Evolutionary conservation across 2,888 invertebrate species (phyloP).

Genomic region (Helobdella robusta): DNA sequence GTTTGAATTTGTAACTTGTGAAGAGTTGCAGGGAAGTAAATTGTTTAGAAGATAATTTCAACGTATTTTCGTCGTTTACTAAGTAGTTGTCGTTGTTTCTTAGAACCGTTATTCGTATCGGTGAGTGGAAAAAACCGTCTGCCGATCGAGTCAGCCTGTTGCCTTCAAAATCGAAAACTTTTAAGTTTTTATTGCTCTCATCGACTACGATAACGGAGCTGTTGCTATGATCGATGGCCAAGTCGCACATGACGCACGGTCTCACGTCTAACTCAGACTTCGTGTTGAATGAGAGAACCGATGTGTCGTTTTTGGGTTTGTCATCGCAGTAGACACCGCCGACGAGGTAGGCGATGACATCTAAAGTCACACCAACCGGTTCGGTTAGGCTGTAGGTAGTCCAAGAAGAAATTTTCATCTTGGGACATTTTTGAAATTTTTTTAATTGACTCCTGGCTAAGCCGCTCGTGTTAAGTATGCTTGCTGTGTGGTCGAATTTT

Average conservation of each 20-base stretch:
- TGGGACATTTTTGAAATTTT: slow-evolving; percentile 29
- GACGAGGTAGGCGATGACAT: neutral
- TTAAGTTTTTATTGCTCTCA: slow-evolving; percentile 33
- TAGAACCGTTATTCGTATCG: slow-evolving; percentile 32
- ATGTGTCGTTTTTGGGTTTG: slow-evolving; percentile 12
- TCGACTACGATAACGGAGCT: slow-evolving; percentile 32
- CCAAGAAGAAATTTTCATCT: slow-evolving; percentile 25
- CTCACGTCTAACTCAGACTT: slow-evolving; percentile 21
- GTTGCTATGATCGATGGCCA: slow-evolving; percentile 29
- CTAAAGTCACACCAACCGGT: neutral
- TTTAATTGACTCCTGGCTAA: slow-evolving; percentile 27
- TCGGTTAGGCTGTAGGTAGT: neutral
- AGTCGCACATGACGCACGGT: slow-evolving; percentile 32
- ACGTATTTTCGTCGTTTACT: slow-evolving; percentile 35
- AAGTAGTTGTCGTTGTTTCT: slow-evolving; percentile 23
- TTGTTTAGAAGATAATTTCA: slow-evolving; percentile 28
- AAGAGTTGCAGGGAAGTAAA: slow-evolving; percentile 27
- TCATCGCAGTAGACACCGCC: slow-evolving; percentile 4
- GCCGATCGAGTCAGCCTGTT: slow-evolving; percentile 2
- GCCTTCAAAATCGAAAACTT: slow-evolving; percentile 30
- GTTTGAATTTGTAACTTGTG: slow-evolving; percentile 29
- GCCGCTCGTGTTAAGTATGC: slow-evolving; percentile 31
- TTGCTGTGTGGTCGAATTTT: slow-evolving; percentile 31
- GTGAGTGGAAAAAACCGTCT: slow-evolving; percentile 29
- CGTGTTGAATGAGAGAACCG: slow-evolving; percentile 24